Conservation (phyloP, 2,113 vertebrate species). For the Carlito syrichta region DNA sequence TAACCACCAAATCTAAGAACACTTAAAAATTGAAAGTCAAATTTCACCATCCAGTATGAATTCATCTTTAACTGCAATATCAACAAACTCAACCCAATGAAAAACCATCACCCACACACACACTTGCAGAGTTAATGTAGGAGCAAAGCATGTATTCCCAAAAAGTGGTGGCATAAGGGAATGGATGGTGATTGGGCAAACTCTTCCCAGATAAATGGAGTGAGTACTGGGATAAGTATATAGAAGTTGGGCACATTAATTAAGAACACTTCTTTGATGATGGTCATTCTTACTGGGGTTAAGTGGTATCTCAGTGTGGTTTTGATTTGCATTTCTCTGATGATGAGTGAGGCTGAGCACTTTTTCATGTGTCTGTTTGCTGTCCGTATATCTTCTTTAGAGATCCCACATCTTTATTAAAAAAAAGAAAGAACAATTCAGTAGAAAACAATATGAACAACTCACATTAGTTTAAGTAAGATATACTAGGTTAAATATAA, state of each 20-base stretch:
- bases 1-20: background rate
- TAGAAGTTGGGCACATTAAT: background rate
- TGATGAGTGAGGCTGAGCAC: no score
- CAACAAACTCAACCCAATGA: no score
- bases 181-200: background rate
- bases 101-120: background rate
- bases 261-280: no score
- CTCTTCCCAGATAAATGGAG: background rate
- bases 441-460: background rate
- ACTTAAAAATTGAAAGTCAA: background rate
- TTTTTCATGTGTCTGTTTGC: no score
- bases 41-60: background rate
- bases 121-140: background rate
- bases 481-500: background rate
- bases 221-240: background rate
- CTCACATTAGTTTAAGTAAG: background rate
- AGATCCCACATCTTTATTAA: no score
- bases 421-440: background rate
- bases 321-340: no score
- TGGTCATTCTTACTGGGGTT: no score
- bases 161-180: background rate
- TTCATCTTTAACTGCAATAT: background rate
- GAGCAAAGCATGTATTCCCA: background rate
- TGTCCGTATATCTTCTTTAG: no score
- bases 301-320: no score